Evolutionary conservation across 2,797 vertebrate genomes (phyloP).

Genomic region (Etheostoma perlongum): DNA sequence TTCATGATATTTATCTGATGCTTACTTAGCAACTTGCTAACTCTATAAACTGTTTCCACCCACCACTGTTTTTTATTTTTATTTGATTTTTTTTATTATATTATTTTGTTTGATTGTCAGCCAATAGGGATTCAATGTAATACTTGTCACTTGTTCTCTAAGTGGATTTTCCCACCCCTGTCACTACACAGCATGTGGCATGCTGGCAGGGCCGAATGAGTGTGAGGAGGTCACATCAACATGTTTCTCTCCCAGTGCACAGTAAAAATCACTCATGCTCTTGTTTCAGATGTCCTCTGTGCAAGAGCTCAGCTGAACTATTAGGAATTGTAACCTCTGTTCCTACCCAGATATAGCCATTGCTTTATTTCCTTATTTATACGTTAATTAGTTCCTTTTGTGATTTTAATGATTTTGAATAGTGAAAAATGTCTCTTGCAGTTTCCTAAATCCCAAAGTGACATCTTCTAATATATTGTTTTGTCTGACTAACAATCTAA

Average conservation of each 20-base stretch:
- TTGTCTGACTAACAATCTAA: background rate
- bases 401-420: slow-evolving; percentile 41
- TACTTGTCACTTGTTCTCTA: slow-evolving; percentile 21
- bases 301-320: slow-evolving; percentile 29
- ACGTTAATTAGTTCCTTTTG: slow-evolving; percentile 38
- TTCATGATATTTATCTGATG: background rate
- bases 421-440: background rate
- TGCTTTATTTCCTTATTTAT: slow-evolving; percentile 31
- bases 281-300: slow-evolving; percentile 38
- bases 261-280: slow-evolving; percentile 7
- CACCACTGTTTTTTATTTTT: slow-evolving; percentile 11
- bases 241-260: slow-evolving; percentile 27
- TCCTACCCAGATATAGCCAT: slow-evolving; percentile 2
- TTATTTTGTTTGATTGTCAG: slow-evolving; percentile 17
- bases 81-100: too few relatives aligned
- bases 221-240: slow-evolving; percentile 57
- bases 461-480: background rate
- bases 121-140: slow-evolving; percentile 9
- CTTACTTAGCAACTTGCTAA: background rate
- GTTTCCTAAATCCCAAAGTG: background rate
- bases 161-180: slow-evolving; percentile 24
- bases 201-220: slow-evolving; percentile 30
- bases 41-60: background rate
- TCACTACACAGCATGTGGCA: slow-evolving; percentile 38
- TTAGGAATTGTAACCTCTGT: slow-evolving; percentile 24